Evolutionary conservation across 2,113 vertebrate species (phyloP).

Genomic region (Microcebus lehilahytsara): DNA sequence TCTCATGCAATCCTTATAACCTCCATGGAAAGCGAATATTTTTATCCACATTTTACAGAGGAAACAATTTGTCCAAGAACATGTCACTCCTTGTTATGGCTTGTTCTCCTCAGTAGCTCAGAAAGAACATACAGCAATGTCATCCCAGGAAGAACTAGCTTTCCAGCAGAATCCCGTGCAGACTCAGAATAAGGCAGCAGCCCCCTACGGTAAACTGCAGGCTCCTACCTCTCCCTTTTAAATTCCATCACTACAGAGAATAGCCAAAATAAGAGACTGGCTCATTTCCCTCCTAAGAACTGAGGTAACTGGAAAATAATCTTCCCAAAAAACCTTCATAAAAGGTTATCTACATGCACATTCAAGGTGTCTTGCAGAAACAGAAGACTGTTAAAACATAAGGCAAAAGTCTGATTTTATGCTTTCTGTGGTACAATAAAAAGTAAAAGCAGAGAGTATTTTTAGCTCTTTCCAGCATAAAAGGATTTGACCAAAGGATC

Average conservation of each 20-base stretch:
- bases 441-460: slow-evolving; percentile 35
- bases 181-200: neutral
- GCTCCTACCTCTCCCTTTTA: neutral
- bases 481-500: slow-evolving; percentile 47
- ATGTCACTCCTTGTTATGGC: neutral
- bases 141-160: neutral
- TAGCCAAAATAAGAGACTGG: neutral
- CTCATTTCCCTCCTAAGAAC: slow-evolving; percentile 48
- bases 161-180: neutral
- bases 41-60: neutral
- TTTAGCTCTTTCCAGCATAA: slow-evolving; percentile 55
- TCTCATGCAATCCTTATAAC: neutral
- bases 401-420: neutral
- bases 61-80: neutral
- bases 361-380: neutral
- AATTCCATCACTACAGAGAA: neutral
- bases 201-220: neutral
- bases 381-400: slow-evolving; percentile 11
- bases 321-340: neutral
- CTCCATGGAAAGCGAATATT: neutral
- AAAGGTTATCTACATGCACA: neutral
- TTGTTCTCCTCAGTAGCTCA: neutral
- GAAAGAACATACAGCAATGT: neutral
- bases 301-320: slow-evolving; percentile 17
- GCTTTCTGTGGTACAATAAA: slow-evolving; percentile 28